Evolutionary conservation across 2,888 invertebrate genomes (phyloP), one percentile per base, ranked within the genome.

Genomic region (Corbicula japonica): DNA sequence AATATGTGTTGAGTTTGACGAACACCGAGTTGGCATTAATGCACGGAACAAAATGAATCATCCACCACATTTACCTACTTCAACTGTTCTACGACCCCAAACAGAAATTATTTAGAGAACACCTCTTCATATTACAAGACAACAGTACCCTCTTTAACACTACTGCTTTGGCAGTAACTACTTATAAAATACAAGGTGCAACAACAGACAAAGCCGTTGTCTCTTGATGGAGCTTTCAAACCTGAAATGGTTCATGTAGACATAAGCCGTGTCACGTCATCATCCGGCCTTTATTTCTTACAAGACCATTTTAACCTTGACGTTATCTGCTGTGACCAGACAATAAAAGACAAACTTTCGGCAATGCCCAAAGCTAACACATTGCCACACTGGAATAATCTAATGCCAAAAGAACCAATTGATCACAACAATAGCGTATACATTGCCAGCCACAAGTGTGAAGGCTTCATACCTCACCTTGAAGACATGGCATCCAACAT

Each of bases 1-100:
- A 21, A 60, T 79, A 26, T 60, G 73, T 63, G 56, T 74, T 10
- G 12, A 62, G 28, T 79, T 79, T 62, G 58, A 66, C 28, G 46
- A 71, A 56, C 61, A 50, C 32, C 41, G 52, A 21, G 70, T 79
- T 21, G 79, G 73, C 23, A 28, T 58, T 18, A 58, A 60, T 3
- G 58, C 69, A 28, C 28, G 58, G 21, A 58, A n/a, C 26, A 28
- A n/a, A 46, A 6, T 46, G 1, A 60, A 32, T 28, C 60, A 46
- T 38, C 66, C 50, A 48, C 38, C 32, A 60, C 46, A 46, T 70
- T 34, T 60, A 6, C 21, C 58, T 46, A 50, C 23, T 2, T 70
- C 70, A 60, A 70, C 70, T 3, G 60, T 70, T 23, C 58, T 70
- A 32, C 26, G 8, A 26, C 70, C 70, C 44, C 44, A 34, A 28